These are phyloP conservation scores for cat (Felis catus) DNA, from an alignment of 2,113 vertebrate species.

Conservation along the genomic window F.catus_Fca126_mat1.0 CM031427.1:33960501-33961000, in stretches of 20 bases:
- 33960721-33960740: background rate
- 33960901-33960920: background rate
- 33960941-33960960: background rate
- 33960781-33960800: background rate
- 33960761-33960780: no score
- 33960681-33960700: background rate
- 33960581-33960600: background rate
- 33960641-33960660: background rate
- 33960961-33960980: background rate
- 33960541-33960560: background rate
- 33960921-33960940: accelerated
- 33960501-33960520: background rate
- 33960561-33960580: background rate
- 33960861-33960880: background rate
- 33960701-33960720: background rate
- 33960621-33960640: background rate
- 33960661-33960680: background rate
- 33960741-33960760: background rate
- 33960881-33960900: background rate
- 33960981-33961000: background rate
- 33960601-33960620: background rate
- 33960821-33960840: background rate
- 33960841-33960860: background rate
- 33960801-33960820: background rate
- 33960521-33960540: background rate